A percentile compares a stretch with the other conserved stretches of the same genome.
Evolutionary conservation across 2,888 invertebrate genomes (phyloP).

Genomic region (Polietes domitor): DNA sequence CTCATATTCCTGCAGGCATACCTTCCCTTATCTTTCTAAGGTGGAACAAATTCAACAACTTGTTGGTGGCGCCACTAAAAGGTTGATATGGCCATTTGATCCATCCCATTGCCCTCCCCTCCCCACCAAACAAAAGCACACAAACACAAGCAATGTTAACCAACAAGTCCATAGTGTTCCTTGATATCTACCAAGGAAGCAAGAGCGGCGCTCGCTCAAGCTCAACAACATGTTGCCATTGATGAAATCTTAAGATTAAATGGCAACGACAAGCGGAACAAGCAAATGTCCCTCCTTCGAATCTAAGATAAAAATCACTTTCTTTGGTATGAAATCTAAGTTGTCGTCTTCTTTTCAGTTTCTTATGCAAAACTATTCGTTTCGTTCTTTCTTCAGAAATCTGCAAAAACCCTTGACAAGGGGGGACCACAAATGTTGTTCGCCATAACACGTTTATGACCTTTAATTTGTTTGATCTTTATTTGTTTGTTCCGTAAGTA

Average conservation of each 20-base stretch:
- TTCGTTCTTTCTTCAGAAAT: too few species aligned
- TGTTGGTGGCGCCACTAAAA: conserved; percentile 28
- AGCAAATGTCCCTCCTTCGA: not conserved
- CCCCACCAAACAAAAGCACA: too few species aligned
- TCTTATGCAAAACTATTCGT: not conserved
- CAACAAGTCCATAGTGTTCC: too few species aligned
- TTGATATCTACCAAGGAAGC: too few species aligned
- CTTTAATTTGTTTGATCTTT: not conserved
- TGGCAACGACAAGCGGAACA: not conserved
- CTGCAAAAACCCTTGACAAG: not conserved
- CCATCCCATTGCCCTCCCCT: not conserved
- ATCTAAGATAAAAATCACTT: not conserved
- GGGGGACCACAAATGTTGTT: not conserved
- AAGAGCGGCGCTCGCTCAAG: not conserved
- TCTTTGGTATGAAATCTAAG: conserved; percentile 3
- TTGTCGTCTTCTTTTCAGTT: not conserved
- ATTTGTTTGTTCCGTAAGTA: too few species aligned
- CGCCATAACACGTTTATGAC: not conserved
- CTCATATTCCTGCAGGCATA: not conserved
- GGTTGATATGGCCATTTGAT: conserved; percentile 30
- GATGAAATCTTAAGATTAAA: not conserved
- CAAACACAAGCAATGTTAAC: too few species aligned
- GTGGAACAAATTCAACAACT: not conserved
- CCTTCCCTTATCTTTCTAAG: conserved; percentile 9
- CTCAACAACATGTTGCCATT: not conserved